phyloP scores from a whole-genome alignment of 2,888 invertebrate genomes.

The Caenorhabditis sp. region DNA sequence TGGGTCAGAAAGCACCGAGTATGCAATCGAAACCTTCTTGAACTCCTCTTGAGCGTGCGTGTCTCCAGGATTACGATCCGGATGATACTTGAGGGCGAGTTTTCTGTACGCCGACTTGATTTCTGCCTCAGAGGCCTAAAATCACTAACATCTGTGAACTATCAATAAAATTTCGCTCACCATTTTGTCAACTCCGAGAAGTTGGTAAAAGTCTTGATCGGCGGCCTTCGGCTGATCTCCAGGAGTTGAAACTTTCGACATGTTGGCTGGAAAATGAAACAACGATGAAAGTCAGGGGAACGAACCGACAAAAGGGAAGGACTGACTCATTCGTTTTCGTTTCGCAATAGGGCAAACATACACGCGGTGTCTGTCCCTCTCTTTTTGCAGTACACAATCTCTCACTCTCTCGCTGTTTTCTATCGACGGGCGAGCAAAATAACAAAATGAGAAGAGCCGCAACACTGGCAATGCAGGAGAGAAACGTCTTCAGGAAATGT shows the following conservation, averaged over 20 bases:
- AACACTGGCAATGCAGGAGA: background rate
- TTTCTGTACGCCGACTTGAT: slow-evolving; percentile 79
- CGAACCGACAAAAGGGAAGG: slow-evolving; percentile 1
- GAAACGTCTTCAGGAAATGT: background rate
- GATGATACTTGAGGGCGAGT: slow-evolving; percentile 76
- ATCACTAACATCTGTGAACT: background rate
- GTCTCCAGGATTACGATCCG: slow-evolving; percentile 77
- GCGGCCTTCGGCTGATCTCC: slow-evolving; percentile 11
- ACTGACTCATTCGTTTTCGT: slow-evolving; percentile 33
- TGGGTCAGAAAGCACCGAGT: slow-evolving; percentile 79
- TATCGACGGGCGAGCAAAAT: background rate
- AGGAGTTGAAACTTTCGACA: slow-evolving; percentile 42
- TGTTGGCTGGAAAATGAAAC: slow-evolving; percentile 12
- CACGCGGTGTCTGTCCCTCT: slow-evolving; percentile 16
- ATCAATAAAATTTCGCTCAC: slow-evolving; percentile 5
- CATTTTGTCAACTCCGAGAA: slow-evolving; percentile 76
- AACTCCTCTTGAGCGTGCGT: slow-evolving; percentile 77
- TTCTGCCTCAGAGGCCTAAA: slow-evolving; percentile 74
- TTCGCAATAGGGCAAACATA: slow-evolving; percentile 54
- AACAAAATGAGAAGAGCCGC: background rate
- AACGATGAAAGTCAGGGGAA: background rate
- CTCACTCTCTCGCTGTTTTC: background rate
- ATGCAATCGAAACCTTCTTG: slow-evolving; percentile 79
- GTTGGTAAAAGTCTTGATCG: slow-evolving; percentile 76
- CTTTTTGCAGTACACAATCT: background rate